These are phyloP conservation scores for Uropetala carovei DNA, from an alignment of 2,888 invertebrate genomes.

Conservation along the genomic window DNA sequence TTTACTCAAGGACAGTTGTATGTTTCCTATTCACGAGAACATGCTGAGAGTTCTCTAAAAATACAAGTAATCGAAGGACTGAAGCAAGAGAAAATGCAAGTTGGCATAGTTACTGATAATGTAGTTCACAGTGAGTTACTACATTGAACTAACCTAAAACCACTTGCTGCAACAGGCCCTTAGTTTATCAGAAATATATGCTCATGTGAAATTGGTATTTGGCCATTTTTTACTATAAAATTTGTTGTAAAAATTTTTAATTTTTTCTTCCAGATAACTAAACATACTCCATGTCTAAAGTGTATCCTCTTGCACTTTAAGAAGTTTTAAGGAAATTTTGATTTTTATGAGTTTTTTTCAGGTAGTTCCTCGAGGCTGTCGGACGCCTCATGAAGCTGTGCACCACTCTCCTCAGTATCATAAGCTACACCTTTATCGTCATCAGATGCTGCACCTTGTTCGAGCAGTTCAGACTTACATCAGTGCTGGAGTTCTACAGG, in stretches of 20 bases:
- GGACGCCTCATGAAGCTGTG: not conserved
- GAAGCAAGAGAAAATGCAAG: too few species aligned
- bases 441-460: conserved; percentile 86
- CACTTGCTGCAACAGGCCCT: too few species aligned
- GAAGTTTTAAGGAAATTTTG: not conserved
- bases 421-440: conserved; percentile 83
- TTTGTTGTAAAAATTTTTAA: not conserved
- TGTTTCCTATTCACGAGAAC: too few species aligned
- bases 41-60: too few species aligned
- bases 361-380: not conserved
- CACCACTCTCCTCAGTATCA: conserved; percentile 82
- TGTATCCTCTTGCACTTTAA: not conserved
- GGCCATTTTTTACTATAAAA: too few species aligned
- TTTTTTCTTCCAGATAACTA: not conserved
- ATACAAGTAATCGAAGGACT: too few species aligned
- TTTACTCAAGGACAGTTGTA: too few species aligned
- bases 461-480: conserved; percentile 87
- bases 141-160: too few species aligned
- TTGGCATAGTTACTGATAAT: too few species aligned
- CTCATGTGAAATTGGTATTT: too few species aligned
- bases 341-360: not conserved
- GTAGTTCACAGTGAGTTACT: too few species aligned
- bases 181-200: too few species aligned
- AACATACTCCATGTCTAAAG: not conserved
- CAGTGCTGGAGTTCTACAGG: conserved; percentile 85